Evolutionary conservation across 2,888 invertebrate genomes (phyloP).

Genomic region (Lepidonotus clava): DNA sequence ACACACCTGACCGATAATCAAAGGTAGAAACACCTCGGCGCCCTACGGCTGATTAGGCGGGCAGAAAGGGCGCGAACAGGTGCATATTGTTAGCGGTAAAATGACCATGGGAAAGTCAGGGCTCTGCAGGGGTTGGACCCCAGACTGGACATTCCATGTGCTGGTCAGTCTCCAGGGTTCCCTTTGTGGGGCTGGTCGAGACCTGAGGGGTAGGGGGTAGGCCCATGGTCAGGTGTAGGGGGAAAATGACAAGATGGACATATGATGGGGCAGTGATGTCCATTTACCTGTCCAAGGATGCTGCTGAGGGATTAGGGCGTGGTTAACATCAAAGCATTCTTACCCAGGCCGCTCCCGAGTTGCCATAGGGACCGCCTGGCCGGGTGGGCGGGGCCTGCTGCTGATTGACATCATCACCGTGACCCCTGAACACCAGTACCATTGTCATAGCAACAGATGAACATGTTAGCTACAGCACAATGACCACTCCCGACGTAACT

Average conservation of each 20-base stretch:
- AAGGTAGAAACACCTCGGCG: slow-evolving; percentile 4
- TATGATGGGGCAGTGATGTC: slow-evolving; percentile 2
- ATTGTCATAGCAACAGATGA: slow-evolving; percentile 42
- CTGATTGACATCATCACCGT: slow-evolving; percentile 20
- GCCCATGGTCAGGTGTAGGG: not conserved
- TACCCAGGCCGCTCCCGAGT: not conserved
- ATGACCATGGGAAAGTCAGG: slow-evolving; percentile 47
- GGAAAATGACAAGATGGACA: slow-evolving; percentile 18
- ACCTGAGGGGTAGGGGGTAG: not conserved
- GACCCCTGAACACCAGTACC: not conserved
- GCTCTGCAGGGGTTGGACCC: slow-evolving; percentile 22
- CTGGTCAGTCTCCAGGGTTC: not conserved
- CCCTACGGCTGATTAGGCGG: not conserved
- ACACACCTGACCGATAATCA: slow-evolving; percentile 15
- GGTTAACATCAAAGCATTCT: slow-evolving; percentile 28
- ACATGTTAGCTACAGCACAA: not conserved
- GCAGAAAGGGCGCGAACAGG: slow-evolving; percentile 25
- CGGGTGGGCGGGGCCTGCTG: not conserved
- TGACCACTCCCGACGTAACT: not conserved
- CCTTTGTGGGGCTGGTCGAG: not conserved
- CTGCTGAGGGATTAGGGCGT: slow-evolving; percentile 20
- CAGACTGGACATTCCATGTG: not conserved
- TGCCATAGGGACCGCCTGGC: not conserved
- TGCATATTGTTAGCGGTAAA: slow-evolving; percentile 22
- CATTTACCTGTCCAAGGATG: slow-evolving; percentile 19